These are phyloP conservation scores for Eugnorisma glareosa DNA, from an alignment of 2,888 invertebrate species.

Conservation along the genomic window DNA sequence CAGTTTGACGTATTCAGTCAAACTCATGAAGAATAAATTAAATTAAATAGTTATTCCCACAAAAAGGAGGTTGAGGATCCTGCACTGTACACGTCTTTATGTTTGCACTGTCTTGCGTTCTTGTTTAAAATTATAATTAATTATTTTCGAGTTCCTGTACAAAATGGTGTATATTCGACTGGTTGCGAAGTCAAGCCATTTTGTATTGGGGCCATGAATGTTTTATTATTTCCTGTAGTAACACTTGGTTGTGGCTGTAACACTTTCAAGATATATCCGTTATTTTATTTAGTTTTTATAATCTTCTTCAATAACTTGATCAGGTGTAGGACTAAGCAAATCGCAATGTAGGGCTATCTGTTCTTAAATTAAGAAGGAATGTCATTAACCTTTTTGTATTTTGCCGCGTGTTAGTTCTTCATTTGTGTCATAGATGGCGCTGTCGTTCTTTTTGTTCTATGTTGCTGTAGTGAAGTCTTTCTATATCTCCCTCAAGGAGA, in stretches of 20 bases:
- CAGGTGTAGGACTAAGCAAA: neutral
- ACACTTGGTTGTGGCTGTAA: conserved; percentile 50
- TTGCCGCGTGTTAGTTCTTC: too few species aligned
- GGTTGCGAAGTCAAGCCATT: neutral
- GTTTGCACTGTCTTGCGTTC: conserved; percentile 83
- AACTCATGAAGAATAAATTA: neutral
- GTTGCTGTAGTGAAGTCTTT: too few species aligned
- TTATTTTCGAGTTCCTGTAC: conserved; percentile 6
- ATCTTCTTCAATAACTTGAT: neutral
- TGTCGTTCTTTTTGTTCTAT: too few species aligned
- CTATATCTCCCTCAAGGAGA: neutral
- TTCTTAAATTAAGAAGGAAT: neutral
- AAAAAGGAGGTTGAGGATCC: conserved; percentile 73
- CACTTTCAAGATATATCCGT: conserved; percentile 7
- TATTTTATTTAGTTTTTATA: neutral
- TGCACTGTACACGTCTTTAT: conserved; percentile 74
- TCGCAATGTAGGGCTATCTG: neutral
- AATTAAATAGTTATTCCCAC: conserved; percentile 69
- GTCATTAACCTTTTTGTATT: neutral
- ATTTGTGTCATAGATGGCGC: too few species aligned
- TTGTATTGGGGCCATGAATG: conserved; percentile 27
- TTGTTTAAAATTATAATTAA: neutral
- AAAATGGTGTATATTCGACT: conserved; percentile 28
- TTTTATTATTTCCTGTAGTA: conserved; percentile 42
- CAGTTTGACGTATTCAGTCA: conserved; percentile 27